Percentiles rank a stretch among this genome's conserved stretches.
Evolutionary conservation across 35 echinoderm and acorn worm genomes (phyloP).

Genomic region (Ophioderma brevispina): DNA sequence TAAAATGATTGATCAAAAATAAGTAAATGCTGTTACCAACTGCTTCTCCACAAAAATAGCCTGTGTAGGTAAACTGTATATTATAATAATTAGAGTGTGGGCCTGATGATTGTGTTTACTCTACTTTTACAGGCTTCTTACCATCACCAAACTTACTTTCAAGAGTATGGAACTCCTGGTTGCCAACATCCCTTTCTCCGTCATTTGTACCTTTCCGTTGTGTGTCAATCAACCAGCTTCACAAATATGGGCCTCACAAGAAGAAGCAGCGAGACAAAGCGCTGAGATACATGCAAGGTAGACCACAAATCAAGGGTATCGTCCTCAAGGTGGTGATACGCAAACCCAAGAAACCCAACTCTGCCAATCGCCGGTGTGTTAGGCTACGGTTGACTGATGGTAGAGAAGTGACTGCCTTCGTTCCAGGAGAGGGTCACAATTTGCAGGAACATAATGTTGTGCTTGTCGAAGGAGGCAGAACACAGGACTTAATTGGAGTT

Average conservation of each 20-base stretch:
- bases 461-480: constrained; percentile 90
- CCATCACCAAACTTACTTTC: neutral
- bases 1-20: too few relatives aligned
- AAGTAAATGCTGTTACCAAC: too few relatives aligned
- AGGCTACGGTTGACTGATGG: constrained; percentile 89
- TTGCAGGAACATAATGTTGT: constrained; percentile 98
- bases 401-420: constrained; percentile 86
- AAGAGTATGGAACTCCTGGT: neutral
- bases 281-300: constrained; percentile 75
- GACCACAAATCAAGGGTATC: constrained; percentile 94
- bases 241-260: constrained; percentile 68
- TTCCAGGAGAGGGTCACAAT: constrained; percentile 92
- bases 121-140: too few relatives aligned
- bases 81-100: too few relatives aligned
- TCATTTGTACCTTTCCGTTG: neutral
- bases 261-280: constrained; percentile 75
- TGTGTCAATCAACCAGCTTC: constrained; percentile 77
- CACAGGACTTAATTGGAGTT: constrained; percentile 94
- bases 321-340: constrained; percentile 81
- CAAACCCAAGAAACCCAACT: constrained; percentile 98
- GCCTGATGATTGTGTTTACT: too few relatives aligned
- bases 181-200: neutral
- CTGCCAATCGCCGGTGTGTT: constrained; percentile 91
- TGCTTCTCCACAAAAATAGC: too few relatives aligned
- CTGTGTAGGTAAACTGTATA: too few relatives aligned